A percentile compares a stretch with the other conserved stretches of the same genome.
Evolutionary conservation across 2,888 invertebrate genomes (phyloP).

Genomic region (Athrips mouffetella): DNA sequence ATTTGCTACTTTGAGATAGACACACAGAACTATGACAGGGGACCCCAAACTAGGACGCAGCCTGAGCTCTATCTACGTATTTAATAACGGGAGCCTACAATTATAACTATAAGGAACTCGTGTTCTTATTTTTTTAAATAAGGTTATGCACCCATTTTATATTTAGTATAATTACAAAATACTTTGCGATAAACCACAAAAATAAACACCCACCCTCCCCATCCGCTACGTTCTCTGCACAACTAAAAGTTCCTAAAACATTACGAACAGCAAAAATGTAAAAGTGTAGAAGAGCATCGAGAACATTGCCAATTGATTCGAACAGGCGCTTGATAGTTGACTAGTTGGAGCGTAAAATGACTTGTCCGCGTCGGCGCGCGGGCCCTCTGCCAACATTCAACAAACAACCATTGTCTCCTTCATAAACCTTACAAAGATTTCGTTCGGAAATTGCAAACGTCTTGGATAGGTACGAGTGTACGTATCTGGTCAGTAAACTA

Average conservation of each 20-base stretch:
- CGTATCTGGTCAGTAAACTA: background rate
- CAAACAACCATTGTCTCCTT: constrained; percentile 62
- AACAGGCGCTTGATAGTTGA: constrained; percentile 50
- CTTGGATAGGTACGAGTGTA: constrained; percentile 38
- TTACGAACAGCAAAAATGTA: constrained; percentile 3
- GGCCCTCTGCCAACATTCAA: constrained; percentile 58
- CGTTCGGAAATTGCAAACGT: constrained; percentile 67
- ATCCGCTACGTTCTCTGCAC: too few relatives aligned
- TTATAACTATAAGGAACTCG: too few relatives aligned
- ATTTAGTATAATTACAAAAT: too few relatives aligned
- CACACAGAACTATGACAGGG: too few relatives aligned
- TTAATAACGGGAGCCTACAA: too few relatives aligned
- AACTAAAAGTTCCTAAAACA: background rate
- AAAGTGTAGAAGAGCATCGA: constrained; percentile 3
- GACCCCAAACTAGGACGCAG: too few relatives aligned
- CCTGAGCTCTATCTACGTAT: too few relatives aligned
- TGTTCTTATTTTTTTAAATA: too few relatives aligned
- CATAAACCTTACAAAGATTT: constrained; percentile 64
- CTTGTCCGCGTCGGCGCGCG: constrained; percentile 64
- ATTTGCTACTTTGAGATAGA: too few relatives aligned
- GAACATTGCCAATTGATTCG: constrained; percentile 44
- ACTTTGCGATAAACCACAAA: too few relatives aligned
- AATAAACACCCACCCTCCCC: too few relatives aligned
- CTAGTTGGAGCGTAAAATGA: constrained; percentile 69
- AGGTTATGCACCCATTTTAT: too few relatives aligned